Evolutionary conservation across 2,797 vertebrate genomes (phyloP).

Genomic region (Gallinago nigripennis): DNA sequence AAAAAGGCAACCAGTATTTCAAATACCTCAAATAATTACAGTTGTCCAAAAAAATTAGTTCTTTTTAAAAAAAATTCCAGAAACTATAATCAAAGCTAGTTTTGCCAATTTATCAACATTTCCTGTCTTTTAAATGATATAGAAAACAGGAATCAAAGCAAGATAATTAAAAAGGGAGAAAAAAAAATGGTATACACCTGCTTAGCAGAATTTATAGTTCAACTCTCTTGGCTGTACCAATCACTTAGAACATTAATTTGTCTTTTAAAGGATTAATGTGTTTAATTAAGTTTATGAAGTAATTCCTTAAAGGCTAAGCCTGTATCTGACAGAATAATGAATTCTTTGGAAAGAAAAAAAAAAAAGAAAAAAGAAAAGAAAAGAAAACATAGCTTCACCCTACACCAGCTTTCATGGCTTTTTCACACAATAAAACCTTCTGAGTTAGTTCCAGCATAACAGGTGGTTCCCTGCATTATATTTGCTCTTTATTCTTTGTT

Average conservation of each 20-base stretch:
- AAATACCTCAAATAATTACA: background rate
- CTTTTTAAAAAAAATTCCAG: background rate
- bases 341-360: slow-evolving; percentile 24
- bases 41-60: background rate
- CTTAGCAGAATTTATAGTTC: slow-evolving; percentile 53
- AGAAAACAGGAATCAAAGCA: slow-evolving; percentile 29
- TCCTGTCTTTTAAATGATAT: background rate
- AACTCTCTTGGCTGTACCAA: slow-evolving; percentile 30
- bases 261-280: slow-evolving; percentile 65
- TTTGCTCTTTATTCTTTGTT: background rate
- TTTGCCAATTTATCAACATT: background rate
- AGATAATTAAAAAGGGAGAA: background rate
- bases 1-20: background rate
- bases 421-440: background rate
- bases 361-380: background rate
- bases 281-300: slow-evolving; percentile 70
- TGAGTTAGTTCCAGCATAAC: background rate
- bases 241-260: slow-evolving; percentile 62
- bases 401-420: background rate
- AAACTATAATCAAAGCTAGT: background rate
- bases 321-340: slow-evolving; percentile 40
- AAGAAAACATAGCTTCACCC: background rate
- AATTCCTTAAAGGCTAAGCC: slow-evolving; percentile 43
- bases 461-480: background rate
- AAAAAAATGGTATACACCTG: slow-evolving; percentile 26